These are phyloP conservation scores for Micronycteris hirsuta DNA, from an alignment of 2,113 vertebrate genomes.

Conservation along the genomic window DNA sequence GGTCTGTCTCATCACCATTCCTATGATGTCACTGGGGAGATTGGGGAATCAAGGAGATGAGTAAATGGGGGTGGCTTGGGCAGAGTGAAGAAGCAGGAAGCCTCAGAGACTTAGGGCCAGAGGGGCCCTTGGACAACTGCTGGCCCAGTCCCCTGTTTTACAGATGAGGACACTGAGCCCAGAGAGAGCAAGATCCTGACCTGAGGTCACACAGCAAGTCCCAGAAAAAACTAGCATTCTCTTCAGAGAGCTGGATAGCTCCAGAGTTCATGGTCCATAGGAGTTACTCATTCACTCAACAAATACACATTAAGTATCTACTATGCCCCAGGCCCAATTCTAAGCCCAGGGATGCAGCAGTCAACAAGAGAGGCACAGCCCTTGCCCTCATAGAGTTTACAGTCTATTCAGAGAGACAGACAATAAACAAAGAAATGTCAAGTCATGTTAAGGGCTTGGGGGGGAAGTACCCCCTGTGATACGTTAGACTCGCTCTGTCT, in stretches of 20 bases:
- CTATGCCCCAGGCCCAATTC: not conserved
- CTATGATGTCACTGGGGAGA: not conserved
- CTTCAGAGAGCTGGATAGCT: not conserved
- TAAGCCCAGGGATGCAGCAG: not conserved
- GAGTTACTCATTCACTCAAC: not conserved
- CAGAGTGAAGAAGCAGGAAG: not conserved
- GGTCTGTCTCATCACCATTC: not conserved
- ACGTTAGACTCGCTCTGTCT: not conserved
- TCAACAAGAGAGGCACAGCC: not conserved
- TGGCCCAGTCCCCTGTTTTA: not conserved
- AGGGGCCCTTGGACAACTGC: not conserved
- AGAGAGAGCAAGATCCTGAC: not conserved
- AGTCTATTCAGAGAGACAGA: not conserved
- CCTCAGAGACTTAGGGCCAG: not conserved
- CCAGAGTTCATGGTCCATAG: not conserved
- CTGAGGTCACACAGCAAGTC: not conserved
- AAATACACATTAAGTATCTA: not conserved
- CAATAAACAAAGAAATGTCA: not conserved
- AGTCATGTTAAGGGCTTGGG: not conserved
- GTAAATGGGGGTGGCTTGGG: not conserved
- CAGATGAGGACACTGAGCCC: not conserved
- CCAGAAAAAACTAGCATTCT: not conserved
- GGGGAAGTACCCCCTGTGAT: not conserved
- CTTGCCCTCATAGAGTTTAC: not conserved
- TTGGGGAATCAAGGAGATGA: not conserved